Conservation (phyloP, 2,113 vertebrate species). For the Porphyrio hochstetteri region DNA sequence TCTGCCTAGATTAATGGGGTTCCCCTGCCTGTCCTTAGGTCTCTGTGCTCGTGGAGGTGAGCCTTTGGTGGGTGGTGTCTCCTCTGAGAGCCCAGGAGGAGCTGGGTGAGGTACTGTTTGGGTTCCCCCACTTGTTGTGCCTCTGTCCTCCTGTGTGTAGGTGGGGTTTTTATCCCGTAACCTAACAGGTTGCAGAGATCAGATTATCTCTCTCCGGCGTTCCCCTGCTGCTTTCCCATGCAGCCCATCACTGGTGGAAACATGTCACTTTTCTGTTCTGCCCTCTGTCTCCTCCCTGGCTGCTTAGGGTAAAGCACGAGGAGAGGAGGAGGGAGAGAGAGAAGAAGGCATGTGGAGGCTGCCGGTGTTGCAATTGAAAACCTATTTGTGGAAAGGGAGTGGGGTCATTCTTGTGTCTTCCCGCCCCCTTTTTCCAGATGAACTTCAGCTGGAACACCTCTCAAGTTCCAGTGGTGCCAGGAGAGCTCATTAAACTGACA, state of each 20-base stretch:
- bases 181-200: background rate
- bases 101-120: background rate
- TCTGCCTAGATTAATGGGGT: too few relatives aligned
- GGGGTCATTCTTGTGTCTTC: background rate
- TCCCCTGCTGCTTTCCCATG: background rate
- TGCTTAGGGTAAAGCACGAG: background rate
- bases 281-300: background rate
- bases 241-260: background rate
- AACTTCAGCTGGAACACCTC: background rate
- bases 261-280: fast-evolving
- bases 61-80: background rate
- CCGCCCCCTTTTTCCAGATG: background rate
- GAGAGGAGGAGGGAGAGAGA: background rate
- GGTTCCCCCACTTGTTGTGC: background rate
- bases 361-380: background rate
- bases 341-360: background rate
- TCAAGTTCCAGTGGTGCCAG: background rate
- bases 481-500: background rate
- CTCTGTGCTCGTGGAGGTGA: background rate
- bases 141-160: background rate
- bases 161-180: background rate
- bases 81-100: background rate
- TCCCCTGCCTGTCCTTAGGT: background rate
- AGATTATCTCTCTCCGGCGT: background rate
- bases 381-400: background rate